Evolutionary conservation across 2,888 invertebrate genomes (phyloP), one percentile per base, ranked within the genome.

Genomic region (Biston stratarius): DNA sequence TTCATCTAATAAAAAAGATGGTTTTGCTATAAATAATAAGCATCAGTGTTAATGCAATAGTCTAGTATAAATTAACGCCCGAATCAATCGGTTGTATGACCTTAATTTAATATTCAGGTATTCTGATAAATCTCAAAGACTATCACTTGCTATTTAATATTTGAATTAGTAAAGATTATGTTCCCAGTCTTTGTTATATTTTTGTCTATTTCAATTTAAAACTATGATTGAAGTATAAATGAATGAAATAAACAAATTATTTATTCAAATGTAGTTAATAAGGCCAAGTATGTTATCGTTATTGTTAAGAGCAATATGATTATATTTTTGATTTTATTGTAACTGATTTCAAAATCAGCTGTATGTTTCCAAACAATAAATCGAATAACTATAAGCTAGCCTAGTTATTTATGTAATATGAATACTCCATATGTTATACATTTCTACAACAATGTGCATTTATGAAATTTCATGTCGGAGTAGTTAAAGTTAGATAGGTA

Each of bases 231-330:
- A 24, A 3, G 24, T 38, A 8, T 38, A 6, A 8, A 38, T 38
- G 38, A 38, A 38, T 38, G 9, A 38, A 8, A 38, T 11, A 44
- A 44, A 44, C 6, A 2, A 44, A 12, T 44, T 44, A 12, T 67
- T 61, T 67, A 66, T 61, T 66, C 14, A 15, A 49, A 56, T 62
- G 33, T 64, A 52, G 42, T 52, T 70, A 55, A 61, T 55, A 34
- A 64, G 52, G 49, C 64, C 38, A 67, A 52, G 34, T 68, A 66
- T 53, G 33, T 65, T 53, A 63, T 64, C 51, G 38, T 68, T 70
- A 68, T 64, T 60, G 61, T 56, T 55, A 64, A 65, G 65, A 34
- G 49, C 51, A 64, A 61, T 66, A 57, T 67, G 58, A 14, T 61
- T 51, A 36, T 53, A 53, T 6, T 40, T 40, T 9, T 53, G 15